phyloP scores from a whole-genome alignment of 2,888 invertebrate species.

The Cheilosia variabilis region DNA sequence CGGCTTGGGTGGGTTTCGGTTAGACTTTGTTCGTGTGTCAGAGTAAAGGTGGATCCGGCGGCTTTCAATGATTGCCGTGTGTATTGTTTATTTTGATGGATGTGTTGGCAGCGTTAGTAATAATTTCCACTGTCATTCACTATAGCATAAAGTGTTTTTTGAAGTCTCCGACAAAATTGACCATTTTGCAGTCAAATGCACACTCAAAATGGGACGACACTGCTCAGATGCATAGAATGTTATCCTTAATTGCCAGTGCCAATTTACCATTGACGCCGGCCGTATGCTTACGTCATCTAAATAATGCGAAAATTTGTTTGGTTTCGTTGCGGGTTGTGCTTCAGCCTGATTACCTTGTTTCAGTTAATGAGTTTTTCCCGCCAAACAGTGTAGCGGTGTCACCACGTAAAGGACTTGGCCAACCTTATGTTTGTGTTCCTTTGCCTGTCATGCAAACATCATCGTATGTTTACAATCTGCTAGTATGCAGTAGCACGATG shows the following conservation, averaged over 20 bases:
- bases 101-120: no score
- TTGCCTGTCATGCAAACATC: slow-evolving; percentile 20
- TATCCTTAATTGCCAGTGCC: slow-evolving; percentile 7
- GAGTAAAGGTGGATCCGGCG: no score
- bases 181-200: neutral
- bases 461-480: slow-evolving; percentile 4
- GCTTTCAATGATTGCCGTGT: no score
- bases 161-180: neutral
- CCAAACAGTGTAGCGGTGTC: slow-evolving; percentile 25
- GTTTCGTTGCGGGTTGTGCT: slow-evolving; percentile 18
- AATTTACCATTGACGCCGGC: neutral
- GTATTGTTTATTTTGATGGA: no score
- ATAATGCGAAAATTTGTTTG: slow-evolving; percentile 30
- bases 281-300: neutral
- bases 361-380: slow-evolving; percentile 54
- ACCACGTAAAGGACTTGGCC: neutral
- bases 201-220: neutral
- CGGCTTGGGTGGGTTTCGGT: slow-evolving; percentile 25
- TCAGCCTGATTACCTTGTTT: slow-evolving; percentile 56
- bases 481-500: slow-evolving; percentile 2
- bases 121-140: neutral
- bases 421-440: slow-evolving; percentile 5
- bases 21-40: no score
- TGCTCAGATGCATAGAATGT: slow-evolving; percentile 1
- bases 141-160: neutral